These are phyloP conservation scores for Sphaerophoria rueppellii DNA, from an alignment of 2,888 invertebrate genomes.

Conservation along the genomic window DNA sequence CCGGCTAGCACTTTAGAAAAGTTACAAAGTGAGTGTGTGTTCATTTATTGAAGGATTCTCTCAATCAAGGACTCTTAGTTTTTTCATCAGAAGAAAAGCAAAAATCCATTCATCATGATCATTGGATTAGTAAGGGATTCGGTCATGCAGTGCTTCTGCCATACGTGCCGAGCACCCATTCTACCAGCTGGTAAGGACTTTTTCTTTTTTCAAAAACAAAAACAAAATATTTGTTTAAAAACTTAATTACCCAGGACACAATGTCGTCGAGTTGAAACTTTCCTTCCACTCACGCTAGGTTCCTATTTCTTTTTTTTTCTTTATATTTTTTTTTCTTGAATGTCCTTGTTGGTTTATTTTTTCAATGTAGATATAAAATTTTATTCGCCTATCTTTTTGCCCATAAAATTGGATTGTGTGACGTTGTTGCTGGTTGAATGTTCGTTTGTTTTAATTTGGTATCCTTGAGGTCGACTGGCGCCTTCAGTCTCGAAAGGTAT, in stretches of 20 bases:
- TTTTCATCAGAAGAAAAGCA: not conserved
- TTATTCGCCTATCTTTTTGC: constrained; percentile 34
- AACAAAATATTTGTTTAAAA: constrained; percentile 47
- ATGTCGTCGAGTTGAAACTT: constrained; percentile 67
- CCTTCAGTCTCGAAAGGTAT: constrained; percentile 55
- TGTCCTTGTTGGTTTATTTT: not conserved
- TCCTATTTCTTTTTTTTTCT: not conserved
- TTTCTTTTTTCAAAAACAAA: constrained; percentile 13
- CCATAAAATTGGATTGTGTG: constrained; percentile 42
- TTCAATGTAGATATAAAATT: not conserved
- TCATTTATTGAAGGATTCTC: constrained; percentile 37
- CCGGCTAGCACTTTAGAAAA: constrained; percentile 50
- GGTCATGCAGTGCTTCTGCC: constrained; percentile 96
- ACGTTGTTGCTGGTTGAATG: constrained; percentile 10
- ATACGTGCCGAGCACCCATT: constrained; percentile 93
- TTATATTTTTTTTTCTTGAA: not conserved
- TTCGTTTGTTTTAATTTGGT: constrained; percentile 37
- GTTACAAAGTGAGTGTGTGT: constrained; percentile 28
- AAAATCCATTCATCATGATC: constrained; percentile 85
- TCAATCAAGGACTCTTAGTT: constrained; percentile 37
- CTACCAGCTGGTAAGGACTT: constrained; percentile 87
- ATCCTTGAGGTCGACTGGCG: constrained; percentile 70
- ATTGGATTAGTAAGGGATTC: constrained; percentile 95
- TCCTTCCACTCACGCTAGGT: constrained; percentile 66
- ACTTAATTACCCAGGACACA: constrained; percentile 54